Evolutionary conservation across 1,140 invertebrate genomes (phyloP).

Genomic region (Globodera rostochiensis): DNA sequence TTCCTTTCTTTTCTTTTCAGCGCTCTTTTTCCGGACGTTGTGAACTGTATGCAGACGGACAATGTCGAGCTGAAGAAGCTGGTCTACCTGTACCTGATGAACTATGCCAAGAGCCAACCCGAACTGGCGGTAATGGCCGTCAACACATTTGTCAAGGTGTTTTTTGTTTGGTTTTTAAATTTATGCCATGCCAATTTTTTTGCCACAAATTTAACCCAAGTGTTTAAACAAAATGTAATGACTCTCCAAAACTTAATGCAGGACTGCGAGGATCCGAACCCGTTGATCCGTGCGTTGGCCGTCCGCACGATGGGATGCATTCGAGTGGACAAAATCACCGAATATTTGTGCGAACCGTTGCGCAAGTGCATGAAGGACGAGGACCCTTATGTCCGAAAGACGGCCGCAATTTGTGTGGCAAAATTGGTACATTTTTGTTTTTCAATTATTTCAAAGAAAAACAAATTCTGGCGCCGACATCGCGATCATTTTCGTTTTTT

Average conservation of each 20-base stretch:
- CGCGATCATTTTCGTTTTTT: slow-evolving; percentile 66
- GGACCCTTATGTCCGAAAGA: slow-evolving; percentile 98
- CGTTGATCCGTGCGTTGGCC: slow-evolving; percentile 93
- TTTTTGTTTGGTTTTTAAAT: slow-evolving; percentile 40
- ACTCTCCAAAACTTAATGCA: slow-evolving; percentile 67
- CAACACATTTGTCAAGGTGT: slow-evolving; percentile 99
- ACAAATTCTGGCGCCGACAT: no score
- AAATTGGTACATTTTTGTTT: slow-evolving; percentile 70
- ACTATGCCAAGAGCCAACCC: slow-evolving; percentile 99
- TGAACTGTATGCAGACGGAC: slow-evolving; percentile 99
- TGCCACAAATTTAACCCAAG: no score
- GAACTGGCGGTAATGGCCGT: slow-evolving; percentile 99
- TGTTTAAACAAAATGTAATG: no score
- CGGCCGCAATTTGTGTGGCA: slow-evolving; percentile 97
- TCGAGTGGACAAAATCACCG: slow-evolving; percentile 98
- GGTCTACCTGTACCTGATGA: slow-evolving; percentile 99
- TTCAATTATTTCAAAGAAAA: slow-evolving; percentile 84
- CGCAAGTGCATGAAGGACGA: slow-evolving; percentile 98
- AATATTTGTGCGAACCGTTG: slow-evolving; percentile 97
- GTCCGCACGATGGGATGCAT: slow-evolving; percentile 99
- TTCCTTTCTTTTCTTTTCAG: slow-evolving; percentile 60
- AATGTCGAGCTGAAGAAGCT: slow-evolving; percentile 99
- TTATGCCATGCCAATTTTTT: no score
- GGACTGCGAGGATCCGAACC: slow-evolving; percentile 99
- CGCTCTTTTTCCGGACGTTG: slow-evolving; percentile 96